Base-by-base conservation (phyloP, 1,140 invertebrate species). In the Drosophila burlai region DNA sequence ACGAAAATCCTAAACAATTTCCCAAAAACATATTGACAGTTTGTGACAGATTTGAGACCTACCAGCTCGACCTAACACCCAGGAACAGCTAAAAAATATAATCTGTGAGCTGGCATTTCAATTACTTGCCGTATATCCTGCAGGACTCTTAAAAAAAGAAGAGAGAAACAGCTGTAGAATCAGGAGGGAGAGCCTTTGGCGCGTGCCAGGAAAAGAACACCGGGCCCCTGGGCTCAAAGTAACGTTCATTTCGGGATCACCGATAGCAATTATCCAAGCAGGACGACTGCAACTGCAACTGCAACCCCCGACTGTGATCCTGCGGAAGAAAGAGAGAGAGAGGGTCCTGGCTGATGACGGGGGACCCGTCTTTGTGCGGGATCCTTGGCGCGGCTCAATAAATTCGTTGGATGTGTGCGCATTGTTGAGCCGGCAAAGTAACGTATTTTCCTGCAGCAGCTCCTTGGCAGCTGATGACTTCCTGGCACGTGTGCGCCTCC, bases 161-260 rank as follows among this genome's bases (percentile, higher is more conserved):
- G 21, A 63, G 29, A 40, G 15, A 24, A 40, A 38, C 69, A 73
- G 69, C 68, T 75, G 72, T 34, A 42, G 57, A 47, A 59, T 24
- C 6, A 36, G 42, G 55, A 52, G 62, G 74, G 71, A 50, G 67
- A 66, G 40, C 69, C 66, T 57, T 76, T 89, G 84, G 76, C 84
- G 84, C 84, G 84, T 89, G 84, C 71, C 84, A 81, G 72, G 11
- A 42, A 73, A 76, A 36, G 55, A 79, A 79, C 84, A 89, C 78
- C 85, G 71, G 84, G 81, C 84, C 46, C 46, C 69, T 60, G 84
- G 84, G 66, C 84, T 55, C 63, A 76, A 84, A 66, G 78, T 89
- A 89, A 89, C 85, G 85, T 80, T 66, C 64, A 64, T 89, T 89
- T 84, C 57, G 45, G 85, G 84, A 89, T 89, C 84, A 84, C 71